Base-by-base conservation (phyloP, 2,888 invertebrate species). In the Achlya flavicornis region DNA sequence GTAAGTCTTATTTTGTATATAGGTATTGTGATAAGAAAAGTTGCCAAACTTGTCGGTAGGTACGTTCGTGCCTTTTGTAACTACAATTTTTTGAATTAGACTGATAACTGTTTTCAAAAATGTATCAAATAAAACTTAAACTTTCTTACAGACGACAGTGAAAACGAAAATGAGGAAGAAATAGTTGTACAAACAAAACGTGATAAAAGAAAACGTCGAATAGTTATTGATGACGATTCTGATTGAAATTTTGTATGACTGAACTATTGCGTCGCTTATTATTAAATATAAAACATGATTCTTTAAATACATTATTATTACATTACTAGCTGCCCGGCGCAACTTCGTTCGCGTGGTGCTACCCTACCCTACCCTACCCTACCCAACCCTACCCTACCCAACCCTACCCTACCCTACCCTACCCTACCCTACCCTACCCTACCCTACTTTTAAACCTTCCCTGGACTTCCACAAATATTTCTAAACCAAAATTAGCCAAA, bases 141-240 rank as follows among this genome's bases (percentile, higher is more conserved):
- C 58, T 64, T 14, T 19, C 70, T 78, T 79, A 63, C 85, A 92
- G 92, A 82, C 67, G 83, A 90, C 74, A 90, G 88, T 71, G 89
- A 87, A 60, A 76, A 78, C 57, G 87, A 87, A 65, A 86, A 86
- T 33, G 81, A 83, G 53, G 86, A 83, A 67, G 83, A 83, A 67
- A 77, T 85, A 70, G 77, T 87, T 70, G 70, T 83, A 73, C 74
- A 84, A 69, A 76, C 80, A 61, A 89, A 85, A 83, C 81, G 84
- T 46, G 79, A 80, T 67, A 85, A 80, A 67, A 89, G 85, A 76
- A 90, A 84, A 73, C 86, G 87, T 14, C 79, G 89, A 63, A 72
- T 85, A 63, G 74, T 93, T 70, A 92, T 92, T 65, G 92, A 92
- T 58, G 91, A 91, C 65, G 93, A 93, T 73, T 93, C 93, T 0